These are phyloP conservation scores for Trypoxylon attenuatum DNA, from an alignment of 2,888 invertebrate species.

Conservation along the genomic window DNA sequence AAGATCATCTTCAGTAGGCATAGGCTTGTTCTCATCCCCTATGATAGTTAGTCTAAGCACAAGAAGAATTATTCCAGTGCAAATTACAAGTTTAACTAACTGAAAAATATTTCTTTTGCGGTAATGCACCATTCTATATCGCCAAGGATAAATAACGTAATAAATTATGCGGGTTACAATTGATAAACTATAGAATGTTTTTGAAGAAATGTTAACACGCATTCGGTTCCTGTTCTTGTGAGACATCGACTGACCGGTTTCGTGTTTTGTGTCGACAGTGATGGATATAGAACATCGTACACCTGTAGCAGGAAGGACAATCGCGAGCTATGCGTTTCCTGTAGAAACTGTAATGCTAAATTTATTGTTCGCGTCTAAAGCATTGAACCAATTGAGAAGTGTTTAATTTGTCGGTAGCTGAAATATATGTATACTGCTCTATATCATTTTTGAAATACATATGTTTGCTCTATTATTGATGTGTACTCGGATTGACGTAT, in stretches of 20 bases:
- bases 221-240: constrained; percentile 24
- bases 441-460: too few relatives aligned
- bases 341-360: too few relatives aligned
- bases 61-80: constrained; percentile 17
- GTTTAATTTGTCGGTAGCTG: too few relatives aligned
- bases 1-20: constrained; percentile 11
- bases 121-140: constrained; percentile 31
- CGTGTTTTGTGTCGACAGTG: constrained; percentile 36
- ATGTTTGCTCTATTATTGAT: too few relatives aligned
- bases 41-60: constrained; percentile 3
- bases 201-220: constrained; percentile 14
- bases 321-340: too few relatives aligned
- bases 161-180: too few relatives aligned
- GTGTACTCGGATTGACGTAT: too few relatives aligned
- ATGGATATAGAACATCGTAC: constrained; percentile 30
- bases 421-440: too few relatives aligned
- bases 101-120: constrained; percentile 8
- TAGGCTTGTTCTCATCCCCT: constrained; percentile 18
- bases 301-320: constrained; percentile 34
- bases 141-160: too few relatives aligned
- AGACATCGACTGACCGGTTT: constrained; percentile 51
- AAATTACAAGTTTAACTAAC: constrained; percentile 16
- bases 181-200: constrained; percentile 8
- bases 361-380: too few relatives aligned
- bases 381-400: too few relatives aligned